Base-by-base conservation (phyloP, 2,797 vertebrate species). In the Tangara arthus region DNA sequence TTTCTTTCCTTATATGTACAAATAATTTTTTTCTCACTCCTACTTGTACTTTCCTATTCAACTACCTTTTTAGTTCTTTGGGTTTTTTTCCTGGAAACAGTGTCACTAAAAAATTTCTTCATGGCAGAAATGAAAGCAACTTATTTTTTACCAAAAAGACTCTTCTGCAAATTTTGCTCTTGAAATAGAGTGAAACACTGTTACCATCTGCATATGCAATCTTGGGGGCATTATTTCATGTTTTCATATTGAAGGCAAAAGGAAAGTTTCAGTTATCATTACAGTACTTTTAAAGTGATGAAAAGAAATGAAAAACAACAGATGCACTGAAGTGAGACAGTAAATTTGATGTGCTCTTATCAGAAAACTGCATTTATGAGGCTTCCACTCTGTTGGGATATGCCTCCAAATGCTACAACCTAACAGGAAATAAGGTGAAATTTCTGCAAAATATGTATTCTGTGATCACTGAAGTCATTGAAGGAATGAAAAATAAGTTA, bases 251-350 rank as follows among this genome's bases (percentile, higher is more conserved):
- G 15, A 49, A 93, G 27, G 84, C 18, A 69, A 65, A 52, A 91
- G 42, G 77, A 90, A 73, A 89, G 34, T 46, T 95, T 93, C 71
- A 46, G 72, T 93, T 92, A 80, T 81, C 16, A 78, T 60, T 92
- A 76, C 47, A 42, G 56, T 44, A 91, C 27, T 66, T 86, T 86
- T 76, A 22, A 55, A 91, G 26, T 93, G 77, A 75, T 76, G 32
- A 88, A 93, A 95, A 94, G 61, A 88, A 96, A 60, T 86, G 19
- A 87, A 92, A 96, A 82, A 89, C 66, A 96, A 89, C 91, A 70
- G 57, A 86, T 77, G 32, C 56, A 70, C 44, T 86, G 50, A 75
- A 83, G 35, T 78, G 77, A 92, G 61, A 64, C 72, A 41, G 53
- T 78, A 81, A 81, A 88, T 93, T 82, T 73, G 17, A 71, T 86